Evolutionary conservation across 2,797 vertebrate genomes (phyloP), one percentile per base, ranked within the genome.

Genomic region (Catharus ustulatus): DNA sequence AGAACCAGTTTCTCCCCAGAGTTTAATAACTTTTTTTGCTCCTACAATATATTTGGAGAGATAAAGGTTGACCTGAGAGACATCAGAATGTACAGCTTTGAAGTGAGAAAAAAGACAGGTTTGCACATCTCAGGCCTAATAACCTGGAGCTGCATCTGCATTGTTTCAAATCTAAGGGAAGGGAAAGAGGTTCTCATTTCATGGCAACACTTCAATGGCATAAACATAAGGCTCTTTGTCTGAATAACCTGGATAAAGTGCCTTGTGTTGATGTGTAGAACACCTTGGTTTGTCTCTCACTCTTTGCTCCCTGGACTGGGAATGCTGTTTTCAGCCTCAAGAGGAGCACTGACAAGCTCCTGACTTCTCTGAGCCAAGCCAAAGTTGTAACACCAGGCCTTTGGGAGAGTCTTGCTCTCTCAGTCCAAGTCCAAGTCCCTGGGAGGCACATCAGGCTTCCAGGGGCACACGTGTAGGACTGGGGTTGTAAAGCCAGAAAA

Each of bases 1-100:
- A 75, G 72, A 94, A 91, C 93, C 46, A 34, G 61, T 80, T 91
- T 90, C 43, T 91, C 89, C 77, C 83, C 32, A 17, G 91, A 82
- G 94, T 94, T 94, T 36, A 94, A 46, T 87, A 90, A 92, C 52
- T 63, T 46, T 79, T 86, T 84, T 67, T 94, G 38, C 17, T 88
- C 34, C 45, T 61, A 49, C 22, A 54, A 16, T 7, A 0, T 71
- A 73, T 54, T 38, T 74, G 16, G 36, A 63, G 80, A 90, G 85
- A 88, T 82, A 92, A 90, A 93, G 24, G 22, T 32, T 89, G 59
- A 57, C n/a, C 38, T 67, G 61, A 92, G 73, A 91, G 51, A 67
- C 52, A 69, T 38, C 46, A 72, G 42, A 87, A 87, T 9, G 30
- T 16, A 32, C 15, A 89, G 45, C 43, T 76, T 86, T 62, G 51